Evolutionary conservation across 2,113 vertebrate genomes (phyloP), one percentile per base, ranked within the genome.

Genomic region (Odocoileus virginianus): DNA sequence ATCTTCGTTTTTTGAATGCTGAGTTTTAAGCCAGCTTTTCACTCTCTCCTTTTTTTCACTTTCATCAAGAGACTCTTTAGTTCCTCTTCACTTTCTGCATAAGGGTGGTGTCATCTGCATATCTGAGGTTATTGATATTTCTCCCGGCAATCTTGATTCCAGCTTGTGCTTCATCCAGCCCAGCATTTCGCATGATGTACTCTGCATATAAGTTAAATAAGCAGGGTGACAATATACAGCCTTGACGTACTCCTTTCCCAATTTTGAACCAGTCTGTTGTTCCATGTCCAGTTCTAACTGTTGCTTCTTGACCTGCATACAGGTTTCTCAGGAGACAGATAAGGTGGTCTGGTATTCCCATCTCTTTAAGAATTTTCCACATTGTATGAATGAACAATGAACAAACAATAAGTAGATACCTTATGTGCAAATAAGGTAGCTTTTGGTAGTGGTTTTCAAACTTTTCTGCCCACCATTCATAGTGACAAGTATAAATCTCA

Each of bases 391-490:
- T 71, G n/a, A 40, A 23, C n/a, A 40, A 71, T 40, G n/a, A 71
- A 71, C 10, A 19, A 71, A 71, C n/a, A 71, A 40, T 71, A 71
- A 71, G 36, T 71, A 82, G 30, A 25, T 82, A 54, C n/a, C 13
- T 88, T 58, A n/a, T 36, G 16, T 58, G 82, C 50, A 54, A 81
- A 92, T 67, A 58, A 78, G 50, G 33, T 43, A 89, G 12, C 36
- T 76, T 96, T 96, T 89, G 74, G 9, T 89, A n/a, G 60, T 89
- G 82, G 45, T 97, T 92, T 90, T 71, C 61, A 79, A 57, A 79
- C 13, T 64, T 87, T 55, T 23, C 71, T 92, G 91, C 47, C 27
- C 8, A 92, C 36, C 13, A 40, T 93, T 94, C 58, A 84, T 33
- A 91, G n/a, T 86, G 67, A 96, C 36, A 84, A 87, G 82, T 94